These are phyloP conservation scores for Zosterops hypoxanthus DNA, from an alignment of 2,113 vertebrate species.

Conservation along the genomic window DNA sequence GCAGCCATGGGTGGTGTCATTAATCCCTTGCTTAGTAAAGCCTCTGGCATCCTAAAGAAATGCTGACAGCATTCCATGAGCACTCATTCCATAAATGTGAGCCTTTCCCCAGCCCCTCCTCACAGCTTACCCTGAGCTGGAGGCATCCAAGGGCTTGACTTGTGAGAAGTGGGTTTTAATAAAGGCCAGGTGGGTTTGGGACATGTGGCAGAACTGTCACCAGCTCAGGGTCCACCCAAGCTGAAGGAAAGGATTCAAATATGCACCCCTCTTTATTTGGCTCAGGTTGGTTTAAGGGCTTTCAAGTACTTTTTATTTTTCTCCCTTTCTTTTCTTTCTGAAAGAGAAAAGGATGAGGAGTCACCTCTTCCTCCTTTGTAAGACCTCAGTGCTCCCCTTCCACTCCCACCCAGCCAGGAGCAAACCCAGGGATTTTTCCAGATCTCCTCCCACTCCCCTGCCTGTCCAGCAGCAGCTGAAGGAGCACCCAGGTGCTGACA, in stretches of 20 bases:
- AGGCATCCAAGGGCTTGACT: background rate
- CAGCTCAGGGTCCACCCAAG: background rate
- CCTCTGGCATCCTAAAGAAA: background rate
- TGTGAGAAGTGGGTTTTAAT: fast-evolving
- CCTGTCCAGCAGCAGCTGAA: background rate
- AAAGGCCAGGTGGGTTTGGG: background rate
- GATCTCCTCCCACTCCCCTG: background rate
- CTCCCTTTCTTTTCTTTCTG: background rate
- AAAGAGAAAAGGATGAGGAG: background rate
- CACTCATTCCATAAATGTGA: fast-evolving
- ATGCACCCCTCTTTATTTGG: background rate
- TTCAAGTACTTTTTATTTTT: background rate
- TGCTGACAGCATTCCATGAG: background rate
- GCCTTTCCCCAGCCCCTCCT: background rate
- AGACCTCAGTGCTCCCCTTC: background rate
- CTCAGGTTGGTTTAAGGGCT: background rate
- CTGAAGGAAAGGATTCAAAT: background rate
- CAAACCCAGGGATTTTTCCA: background rate
- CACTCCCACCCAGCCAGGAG: background rate
- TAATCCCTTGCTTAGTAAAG: conserved; percentile 38
- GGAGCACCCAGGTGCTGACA: background rate
- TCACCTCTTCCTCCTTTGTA: background rate
- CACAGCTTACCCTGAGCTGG: fast-evolving
- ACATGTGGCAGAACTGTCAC: background rate
- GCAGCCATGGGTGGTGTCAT: background rate